Conservation (phyloP, 2,888 invertebrate genomes). For the Nomada flava region DNA sequence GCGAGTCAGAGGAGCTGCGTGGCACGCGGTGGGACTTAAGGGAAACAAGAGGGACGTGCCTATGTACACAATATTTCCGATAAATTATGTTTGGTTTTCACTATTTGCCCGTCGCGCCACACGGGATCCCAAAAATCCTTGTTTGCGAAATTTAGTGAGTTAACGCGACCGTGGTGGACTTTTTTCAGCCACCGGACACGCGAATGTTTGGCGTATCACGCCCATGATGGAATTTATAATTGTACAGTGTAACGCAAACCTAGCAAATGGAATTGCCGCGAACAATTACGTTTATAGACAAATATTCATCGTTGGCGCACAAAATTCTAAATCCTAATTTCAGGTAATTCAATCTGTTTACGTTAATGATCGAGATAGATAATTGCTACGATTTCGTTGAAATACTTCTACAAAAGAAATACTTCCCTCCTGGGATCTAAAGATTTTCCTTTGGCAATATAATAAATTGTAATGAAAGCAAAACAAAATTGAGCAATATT, state of each 20-base stretch:
- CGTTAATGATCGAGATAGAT: too few species aligned
- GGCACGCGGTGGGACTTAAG: slow-evolving; percentile 40
- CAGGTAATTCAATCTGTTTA: too few species aligned
- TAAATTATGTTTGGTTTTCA: slow-evolving; percentile 76
- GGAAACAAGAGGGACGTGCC: slow-evolving; percentile 40
- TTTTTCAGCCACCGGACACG: not conserved
- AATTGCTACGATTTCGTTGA: too few species aligned
- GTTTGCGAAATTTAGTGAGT: not conserved
- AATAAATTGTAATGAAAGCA: too few species aligned
- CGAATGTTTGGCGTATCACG: not conserved
- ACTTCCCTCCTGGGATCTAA: too few species aligned
- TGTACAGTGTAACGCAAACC: not conserved
- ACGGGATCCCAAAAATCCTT: not conserved
- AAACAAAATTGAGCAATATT: too few species aligned
- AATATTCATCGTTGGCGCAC: too few species aligned
- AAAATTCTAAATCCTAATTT: too few species aligned
- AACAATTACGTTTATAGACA: too few species aligned
- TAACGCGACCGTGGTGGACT: not conserved
- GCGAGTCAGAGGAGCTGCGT: slow-evolving; percentile 66
- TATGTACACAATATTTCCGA: slow-evolving; percentile 82
- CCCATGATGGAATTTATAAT: slow-evolving; percentile 12
- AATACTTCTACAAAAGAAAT: too few species aligned
- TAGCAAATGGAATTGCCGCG: too few species aligned
- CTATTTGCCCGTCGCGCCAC: slow-evolving; percentile 62
- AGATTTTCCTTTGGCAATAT: too few species aligned